Evolutionary conservation across 2,888 invertebrate species (phyloP).

Genomic region (Apeira syringaria): DNA sequence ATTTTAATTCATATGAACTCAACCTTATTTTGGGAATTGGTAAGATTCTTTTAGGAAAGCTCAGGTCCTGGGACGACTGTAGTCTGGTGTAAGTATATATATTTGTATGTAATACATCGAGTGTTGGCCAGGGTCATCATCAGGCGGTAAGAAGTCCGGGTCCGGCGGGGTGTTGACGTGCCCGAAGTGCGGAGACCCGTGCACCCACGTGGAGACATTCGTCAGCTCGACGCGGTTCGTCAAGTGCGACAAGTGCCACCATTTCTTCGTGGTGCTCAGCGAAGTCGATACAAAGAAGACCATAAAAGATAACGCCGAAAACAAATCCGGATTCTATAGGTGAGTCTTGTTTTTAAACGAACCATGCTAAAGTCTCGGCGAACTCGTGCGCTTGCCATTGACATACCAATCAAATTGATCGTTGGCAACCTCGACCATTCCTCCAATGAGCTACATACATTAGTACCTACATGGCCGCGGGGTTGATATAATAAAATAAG

Average conservation of each 20-base stretch:
- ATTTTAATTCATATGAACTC: too few relatives aligned
- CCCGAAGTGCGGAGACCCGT: constrained; percentile 98
- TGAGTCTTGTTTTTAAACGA: too few relatives aligned
- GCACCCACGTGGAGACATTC: constrained; percentile 98
- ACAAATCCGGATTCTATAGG: constrained; percentile 87
- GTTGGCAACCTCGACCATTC: too few relatives aligned
- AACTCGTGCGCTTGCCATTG: too few relatives aligned
- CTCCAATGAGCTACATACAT: too few relatives aligned
- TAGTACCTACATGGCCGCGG: too few relatives aligned
- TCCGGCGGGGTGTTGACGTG: constrained; percentile 89
- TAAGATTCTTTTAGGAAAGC: too few relatives aligned
- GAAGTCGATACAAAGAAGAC: constrained; percentile 96
- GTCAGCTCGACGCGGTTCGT: constrained; percentile 98
- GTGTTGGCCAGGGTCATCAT: constrained; percentile 46
- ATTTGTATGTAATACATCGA: not conserved
- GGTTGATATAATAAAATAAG: too few relatives aligned
- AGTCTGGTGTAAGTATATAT: not conserved
- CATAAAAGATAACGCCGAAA: constrained; percentile 90
- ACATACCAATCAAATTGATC: too few relatives aligned
- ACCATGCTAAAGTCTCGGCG: too few relatives aligned
- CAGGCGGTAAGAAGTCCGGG: constrained; percentile 87
- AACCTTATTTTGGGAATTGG: too few relatives aligned
- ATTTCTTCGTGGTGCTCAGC: constrained; percentile 97
- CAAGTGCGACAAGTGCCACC: constrained; percentile 98
- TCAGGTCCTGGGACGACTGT: too few relatives aligned